Base-by-base conservation (phyloP, 2,113 vertebrate species). In the Serilophus lunatus region DNA sequence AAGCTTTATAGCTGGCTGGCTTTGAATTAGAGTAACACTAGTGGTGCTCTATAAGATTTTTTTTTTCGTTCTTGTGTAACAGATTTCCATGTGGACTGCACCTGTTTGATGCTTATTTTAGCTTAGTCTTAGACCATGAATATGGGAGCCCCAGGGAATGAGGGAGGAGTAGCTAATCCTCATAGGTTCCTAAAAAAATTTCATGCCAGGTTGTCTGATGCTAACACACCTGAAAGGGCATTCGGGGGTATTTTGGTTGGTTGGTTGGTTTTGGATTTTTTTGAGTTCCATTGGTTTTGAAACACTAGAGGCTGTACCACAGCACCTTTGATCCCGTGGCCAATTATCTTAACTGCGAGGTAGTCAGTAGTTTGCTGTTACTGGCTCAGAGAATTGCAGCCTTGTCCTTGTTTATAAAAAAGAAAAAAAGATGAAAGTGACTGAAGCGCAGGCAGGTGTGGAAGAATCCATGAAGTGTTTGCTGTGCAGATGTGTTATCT, bases 81-180 rank as follows among this genome's bases (percentile, higher is more conserved):
- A 28, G 56, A 40, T 91, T 75, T 93, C 90, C 82, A 82, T 45
- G 45, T 86, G 89, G 47, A 44, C 84, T 92, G 75, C 86, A 93
- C 49, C 56, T 94, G 77, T 71, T 83, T 49, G 56, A 14, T 86
- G 53, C 33, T 76, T 95, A 25, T 51, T 96, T 91, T 82, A 68
- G 47, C 63, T 63, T 92, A 65, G 47, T 18, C 33, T 96, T 36
- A 56, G 11, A 71, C 17, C 3, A 7, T 1, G 7, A 36, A 33
- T 94, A 19, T 5, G 23, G 11, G 26, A 87, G 44, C 28, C 31
- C 4, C 22, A 40, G 18, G 45, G 25, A 82, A 92, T 24, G 44
- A 49, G 45, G 28, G 18, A 49, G 17, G 28, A 57, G 36, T 38
- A 77, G 11, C 31, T 20, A 59, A 66, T 42, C 9, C 13, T 42